Evolutionary conservation across 2,888 invertebrate species (phyloP).

Genomic region (Pammene fasciana): DNA sequence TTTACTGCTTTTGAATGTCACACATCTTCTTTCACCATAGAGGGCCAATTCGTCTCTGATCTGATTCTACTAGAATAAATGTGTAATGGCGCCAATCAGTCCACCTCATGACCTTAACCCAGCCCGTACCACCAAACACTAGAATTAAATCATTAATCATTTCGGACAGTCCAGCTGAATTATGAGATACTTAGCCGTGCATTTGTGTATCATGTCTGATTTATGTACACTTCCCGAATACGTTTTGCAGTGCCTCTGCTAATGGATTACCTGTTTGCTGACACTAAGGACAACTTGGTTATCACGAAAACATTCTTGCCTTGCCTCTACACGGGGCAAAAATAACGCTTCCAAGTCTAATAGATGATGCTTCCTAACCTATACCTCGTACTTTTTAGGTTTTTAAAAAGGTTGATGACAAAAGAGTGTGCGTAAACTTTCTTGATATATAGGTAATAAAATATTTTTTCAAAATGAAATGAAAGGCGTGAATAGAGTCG

Average conservation of each 20-base stretch:
- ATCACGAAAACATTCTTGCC: slow-evolving; percentile 4
- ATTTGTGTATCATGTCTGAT: slow-evolving; percentile 21
- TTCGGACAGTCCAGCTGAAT: slow-evolving; percentile 11
- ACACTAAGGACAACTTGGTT: background rate
- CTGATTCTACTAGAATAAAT: too few species aligned
- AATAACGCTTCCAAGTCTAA: background rate
- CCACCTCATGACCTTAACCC: too few species aligned
- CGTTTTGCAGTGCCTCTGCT: background rate
- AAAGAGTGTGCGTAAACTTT: too few species aligned
- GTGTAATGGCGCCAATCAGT: too few species aligned
- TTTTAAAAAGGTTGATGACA: too few species aligned
- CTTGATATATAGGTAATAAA: too few species aligned
- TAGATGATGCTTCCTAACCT: too few species aligned
- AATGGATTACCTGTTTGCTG: slow-evolving; percentile 7
- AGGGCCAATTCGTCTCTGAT: too few species aligned
- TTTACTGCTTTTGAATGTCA: too few species aligned
- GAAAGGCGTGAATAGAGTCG: background rate
- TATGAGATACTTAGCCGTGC: slow-evolving; percentile 19
- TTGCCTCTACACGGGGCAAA: background rate
- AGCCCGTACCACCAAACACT: background rate
- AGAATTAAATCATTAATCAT: slow-evolving; percentile 1
- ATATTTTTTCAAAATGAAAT: background rate
- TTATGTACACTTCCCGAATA: slow-evolving; percentile 33
- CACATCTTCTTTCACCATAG: too few species aligned
- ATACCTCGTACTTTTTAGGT: too few species aligned